Evolutionary conservation across 1,140 invertebrate genomes (phyloP), one percentile per base, ranked within the genome.

Genomic region (Hycleus cichorii): DNA sequence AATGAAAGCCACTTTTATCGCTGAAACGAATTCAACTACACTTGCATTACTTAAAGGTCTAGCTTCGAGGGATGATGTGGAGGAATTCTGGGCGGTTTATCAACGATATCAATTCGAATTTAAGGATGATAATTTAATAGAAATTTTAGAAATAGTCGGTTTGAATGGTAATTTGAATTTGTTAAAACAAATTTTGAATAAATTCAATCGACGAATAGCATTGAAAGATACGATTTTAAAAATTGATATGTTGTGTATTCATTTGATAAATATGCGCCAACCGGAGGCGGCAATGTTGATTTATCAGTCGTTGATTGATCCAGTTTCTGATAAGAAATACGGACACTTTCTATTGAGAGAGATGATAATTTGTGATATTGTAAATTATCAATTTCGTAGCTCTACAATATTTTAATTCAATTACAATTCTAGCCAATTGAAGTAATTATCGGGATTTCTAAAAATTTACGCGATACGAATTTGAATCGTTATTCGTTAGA

Each of bases 1-100:
- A 42, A 76, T 78, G 75, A 65, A 62, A 39, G 67, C 70, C 0
- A 72, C 74, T 0, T 67, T 75, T 8, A 62, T 78, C 2, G 38
- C 55, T 4, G 55, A 60, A 58, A 65, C 60, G 39, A 51, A 49
- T 25, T 39, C 50, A 25, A 64, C 66, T 6, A 62, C 62, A 46
- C 51, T 63, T 45, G 42, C 60, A 2, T 49, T 71, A 11, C 26
- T 69, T 4, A 64, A 63, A 27, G 70, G 70, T 18, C 49, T 71
- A 12, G 55, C 63, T 12, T 50, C 38, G 26, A 48, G 49, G 24
- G 40, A 48, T 8, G 47, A 67, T 60, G 12, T 47, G 10, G 45
- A 59, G 7, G 67, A 69, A 18, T 64, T 70, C 42, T 55, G 51
- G 38, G 49, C 56, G 45, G 47, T 56, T 44, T 25, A 62, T 10